A percentile compares a stretch with the other conserved stretches of the same genome.
Evolutionary conservation across 2,113 vertebrate species (phyloP).

Genomic region (Psilopsiagon aymara): DNA sequence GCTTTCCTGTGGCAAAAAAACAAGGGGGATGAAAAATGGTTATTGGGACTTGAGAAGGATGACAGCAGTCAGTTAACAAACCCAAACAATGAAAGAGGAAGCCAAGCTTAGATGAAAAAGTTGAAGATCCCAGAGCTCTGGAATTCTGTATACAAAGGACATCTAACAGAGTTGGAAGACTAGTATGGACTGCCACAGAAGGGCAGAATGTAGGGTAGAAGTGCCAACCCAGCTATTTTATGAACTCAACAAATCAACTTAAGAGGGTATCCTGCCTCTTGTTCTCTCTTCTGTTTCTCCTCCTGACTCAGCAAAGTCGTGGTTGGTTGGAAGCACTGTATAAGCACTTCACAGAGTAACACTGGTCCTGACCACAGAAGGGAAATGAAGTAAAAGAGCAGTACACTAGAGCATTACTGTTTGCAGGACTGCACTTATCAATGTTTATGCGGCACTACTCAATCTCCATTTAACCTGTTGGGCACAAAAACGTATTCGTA

Average conservation of each 20-base stretch:
- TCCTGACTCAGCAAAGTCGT: background rate
- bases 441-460: background rate
- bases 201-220: background rate
- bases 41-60: background rate
- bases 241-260: background rate
- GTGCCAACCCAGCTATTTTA: background rate
- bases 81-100: constrained; percentile 39
- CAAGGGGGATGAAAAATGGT: constrained; percentile 31
- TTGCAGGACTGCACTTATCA: background rate
- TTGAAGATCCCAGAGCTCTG: background rate
- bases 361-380: background rate
- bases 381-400: background rate
- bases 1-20: constrained; percentile 53
- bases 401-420: background rate
- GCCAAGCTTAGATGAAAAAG: background rate
- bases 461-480: background rate
- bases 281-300: background rate
- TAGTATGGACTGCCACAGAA: background rate
- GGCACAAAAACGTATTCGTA: background rate
- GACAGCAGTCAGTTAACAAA: constrained; percentile 1
- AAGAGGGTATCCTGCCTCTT: background rate
- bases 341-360: background rate
- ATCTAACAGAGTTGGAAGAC: background rate
- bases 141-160: background rate
- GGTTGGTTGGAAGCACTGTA: background rate